phyloP scores from a whole-genome alignment of 64 coral and sea anemone species.

The Trachythela sp. region DNA sequence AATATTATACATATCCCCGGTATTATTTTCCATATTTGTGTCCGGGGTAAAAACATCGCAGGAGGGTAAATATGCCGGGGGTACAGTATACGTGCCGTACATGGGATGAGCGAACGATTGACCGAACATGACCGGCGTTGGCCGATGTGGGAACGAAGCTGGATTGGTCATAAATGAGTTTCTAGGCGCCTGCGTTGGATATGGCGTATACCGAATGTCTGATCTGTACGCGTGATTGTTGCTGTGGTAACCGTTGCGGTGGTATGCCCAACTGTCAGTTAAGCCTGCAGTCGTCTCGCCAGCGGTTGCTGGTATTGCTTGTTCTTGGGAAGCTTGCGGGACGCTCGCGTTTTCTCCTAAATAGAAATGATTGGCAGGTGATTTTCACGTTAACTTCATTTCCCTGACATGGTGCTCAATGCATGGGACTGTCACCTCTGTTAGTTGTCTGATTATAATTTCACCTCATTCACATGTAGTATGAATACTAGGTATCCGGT shows the following conservation, averaged over 20 bases:
- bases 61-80: neutral
- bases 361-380: neutral
- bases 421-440: too few species aligned
- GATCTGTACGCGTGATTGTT: constrained; percentile 17
- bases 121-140: constrained; percentile 11
- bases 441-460: too few species aligned
- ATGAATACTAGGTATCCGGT: too few species aligned
- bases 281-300: neutral
- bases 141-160: constrained; percentile 19
- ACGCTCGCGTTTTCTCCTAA: neutral
- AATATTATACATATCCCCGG: neutral
- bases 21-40: neutral
- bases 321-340: neutral
- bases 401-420: too few species aligned
- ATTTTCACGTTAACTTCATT: too few species aligned
- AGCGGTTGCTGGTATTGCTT: neutral
- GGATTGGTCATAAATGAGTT: neutral
- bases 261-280: neutral
- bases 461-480: too few species aligned
- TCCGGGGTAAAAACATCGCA: neutral
- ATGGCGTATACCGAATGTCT: neutral
- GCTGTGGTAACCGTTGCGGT: neutral
- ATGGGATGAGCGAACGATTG: constrained; percentile 7
- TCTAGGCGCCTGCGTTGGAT: neutral
- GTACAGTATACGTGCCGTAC: constrained; percentile 7